Conservation (phyloP, 53 echinoderm and acorn worm species). For the Mesocentrotus franciscanus region DNA sequence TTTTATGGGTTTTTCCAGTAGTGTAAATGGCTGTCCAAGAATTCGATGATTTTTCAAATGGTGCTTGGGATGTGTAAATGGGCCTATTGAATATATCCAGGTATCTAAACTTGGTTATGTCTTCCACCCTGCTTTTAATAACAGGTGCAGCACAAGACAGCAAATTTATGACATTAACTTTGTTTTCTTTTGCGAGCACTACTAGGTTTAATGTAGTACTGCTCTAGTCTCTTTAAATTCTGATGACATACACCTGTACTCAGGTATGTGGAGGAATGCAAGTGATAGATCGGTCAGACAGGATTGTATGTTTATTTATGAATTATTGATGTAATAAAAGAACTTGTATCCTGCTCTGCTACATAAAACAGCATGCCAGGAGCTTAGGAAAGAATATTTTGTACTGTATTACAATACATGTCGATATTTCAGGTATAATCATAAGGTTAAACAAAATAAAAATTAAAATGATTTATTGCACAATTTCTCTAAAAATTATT, state of each 20-base stretch:
- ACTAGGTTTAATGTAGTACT: not conserved
- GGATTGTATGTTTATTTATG: not conserved
- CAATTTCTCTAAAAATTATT: too few relatives aligned
- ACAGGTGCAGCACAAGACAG: not conserved
- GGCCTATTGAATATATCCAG: not conserved
- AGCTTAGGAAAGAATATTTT: too few relatives aligned
- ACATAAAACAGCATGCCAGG: not conserved
- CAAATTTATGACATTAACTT: not conserved
- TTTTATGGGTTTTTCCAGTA: too few relatives aligned
- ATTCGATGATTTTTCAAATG: too few relatives aligned
- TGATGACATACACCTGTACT: constrained; percentile 16
- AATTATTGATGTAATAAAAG: not conserved
- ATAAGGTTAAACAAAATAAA: too few relatives aligned
- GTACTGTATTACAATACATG: too few relatives aligned
- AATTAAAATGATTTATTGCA: too few relatives aligned
- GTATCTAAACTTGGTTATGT: not conserved
- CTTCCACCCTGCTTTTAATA: not conserved
- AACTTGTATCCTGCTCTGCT: constrained; percentile 1
- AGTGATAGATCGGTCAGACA: not conserved
- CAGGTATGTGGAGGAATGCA: not conserved
- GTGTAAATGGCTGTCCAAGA: too few relatives aligned
- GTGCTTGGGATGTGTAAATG: too few relatives aligned
- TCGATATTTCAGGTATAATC: too few relatives aligned
- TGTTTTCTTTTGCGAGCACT: not conserved
- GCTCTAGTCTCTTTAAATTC: not conserved